phyloP scores from a whole-genome alignment of 1,140 invertebrate genomes.

The Neodiprion fabricii region DNA sequence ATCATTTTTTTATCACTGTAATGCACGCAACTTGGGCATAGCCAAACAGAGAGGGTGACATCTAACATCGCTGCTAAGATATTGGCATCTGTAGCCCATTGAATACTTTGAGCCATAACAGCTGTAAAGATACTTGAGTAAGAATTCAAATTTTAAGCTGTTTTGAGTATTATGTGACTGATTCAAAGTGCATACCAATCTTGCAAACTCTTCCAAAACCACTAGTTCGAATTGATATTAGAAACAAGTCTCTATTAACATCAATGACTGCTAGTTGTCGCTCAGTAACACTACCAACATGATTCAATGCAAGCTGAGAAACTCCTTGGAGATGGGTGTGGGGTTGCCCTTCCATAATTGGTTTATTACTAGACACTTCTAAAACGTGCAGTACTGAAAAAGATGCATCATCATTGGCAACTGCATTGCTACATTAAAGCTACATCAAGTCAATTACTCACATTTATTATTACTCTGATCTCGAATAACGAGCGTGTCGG shows the following conservation, averaged over 20 bases:
- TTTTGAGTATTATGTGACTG: neutral
- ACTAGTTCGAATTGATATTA: constrained; percentile 73
- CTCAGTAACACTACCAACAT: constrained; percentile 74
- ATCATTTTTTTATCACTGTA: constrained; percentile 77
- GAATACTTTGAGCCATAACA: constrained; percentile 78
- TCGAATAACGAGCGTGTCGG: constrained; percentile 83
- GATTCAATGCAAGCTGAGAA: constrained; percentile 77
- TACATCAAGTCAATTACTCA: constrained; percentile 49
- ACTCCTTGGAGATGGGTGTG: constrained; percentile 67
- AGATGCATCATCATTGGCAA: neutral
- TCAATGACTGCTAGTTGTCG: constrained; percentile 82
- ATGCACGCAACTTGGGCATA: constrained; percentile 72
- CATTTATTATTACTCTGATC: constrained; percentile 83
- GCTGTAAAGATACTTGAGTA: constrained; percentile 57
- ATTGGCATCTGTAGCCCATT: constrained; percentile 85
- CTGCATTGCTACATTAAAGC: constrained; percentile 19
- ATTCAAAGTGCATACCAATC: constrained; percentile 67
- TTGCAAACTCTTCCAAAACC: constrained; percentile 74
- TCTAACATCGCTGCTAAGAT: constrained; percentile 87
- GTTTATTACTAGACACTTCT: constrained; percentile 76
- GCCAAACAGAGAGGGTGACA: constrained; percentile 83
- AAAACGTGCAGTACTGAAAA: constrained; percentile 83
- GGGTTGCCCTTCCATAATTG: constrained; percentile 71
- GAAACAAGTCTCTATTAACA: constrained; percentile 79
- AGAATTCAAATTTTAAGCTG: neutral